Conservation (phyloP, 2,113 vertebrate genomes). For the Carassius carassius region DNA sequence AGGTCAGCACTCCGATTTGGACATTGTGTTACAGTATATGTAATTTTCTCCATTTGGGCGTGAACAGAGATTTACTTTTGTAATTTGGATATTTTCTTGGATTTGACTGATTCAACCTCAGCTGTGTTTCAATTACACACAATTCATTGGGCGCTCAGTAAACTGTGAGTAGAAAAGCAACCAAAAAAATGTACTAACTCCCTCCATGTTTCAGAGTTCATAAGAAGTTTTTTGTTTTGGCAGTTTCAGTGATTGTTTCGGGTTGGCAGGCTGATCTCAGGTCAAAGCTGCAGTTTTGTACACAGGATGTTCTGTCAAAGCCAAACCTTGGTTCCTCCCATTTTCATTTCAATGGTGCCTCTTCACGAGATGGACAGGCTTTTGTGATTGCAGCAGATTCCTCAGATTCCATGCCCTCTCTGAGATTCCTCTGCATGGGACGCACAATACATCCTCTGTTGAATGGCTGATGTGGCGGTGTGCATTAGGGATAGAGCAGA, state of each 20-base stretch:
- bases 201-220: neutral
- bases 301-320: conserved; percentile 45
- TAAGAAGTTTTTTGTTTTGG: neutral
- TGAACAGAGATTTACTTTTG: neutral
- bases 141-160: neutral
- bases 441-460: conserved; percentile 54
- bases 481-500: neutral
- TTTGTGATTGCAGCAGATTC: conserved; percentile 71
- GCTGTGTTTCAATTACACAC: neutral
- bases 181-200: neutral
- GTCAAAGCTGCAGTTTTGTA: conserved; percentile 45
- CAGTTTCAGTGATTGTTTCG: neutral
- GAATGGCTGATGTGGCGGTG: neutral
- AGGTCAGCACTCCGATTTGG: neutral
- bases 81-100: neutral
- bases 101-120: neutral
- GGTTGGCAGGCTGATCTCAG: conserved; percentile 30
- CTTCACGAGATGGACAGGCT: conserved; percentile 45
- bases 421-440: conserved; percentile 63
- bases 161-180: neutral
- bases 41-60: neutral
- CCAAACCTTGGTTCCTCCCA: conserved; percentile 26
- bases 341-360: conserved; percentile 31
- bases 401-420: conserved; percentile 63
- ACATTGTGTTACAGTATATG: neutral